Percentiles rank a stretch among this genome's conserved stretches.
Evolutionary conservation across 1,140 invertebrate genomes (phyloP).

Genomic region (Andricus grossulariae): DNA sequence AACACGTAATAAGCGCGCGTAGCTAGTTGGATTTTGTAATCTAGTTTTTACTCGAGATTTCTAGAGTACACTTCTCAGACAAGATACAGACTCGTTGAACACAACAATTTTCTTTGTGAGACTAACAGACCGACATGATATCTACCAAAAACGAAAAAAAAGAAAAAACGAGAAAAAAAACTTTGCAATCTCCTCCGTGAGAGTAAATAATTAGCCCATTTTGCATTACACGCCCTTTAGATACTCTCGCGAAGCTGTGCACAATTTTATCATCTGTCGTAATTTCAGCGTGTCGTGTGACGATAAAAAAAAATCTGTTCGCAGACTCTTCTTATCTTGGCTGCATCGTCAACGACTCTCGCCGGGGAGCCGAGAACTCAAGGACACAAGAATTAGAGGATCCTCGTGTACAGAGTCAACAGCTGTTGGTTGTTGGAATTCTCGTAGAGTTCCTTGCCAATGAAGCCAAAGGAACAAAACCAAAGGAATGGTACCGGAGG

Average conservation of each 20-base stretch:
- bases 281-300: slow-evolving; percentile 26
- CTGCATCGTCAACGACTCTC: slow-evolving; percentile 22
- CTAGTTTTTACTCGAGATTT: too few species aligned
- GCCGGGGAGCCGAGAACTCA: slow-evolving; percentile 14
- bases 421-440: slow-evolving; percentile 17
- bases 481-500: slow-evolving; percentile 13
- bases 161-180: too few species aligned
- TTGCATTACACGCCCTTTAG: slow-evolving; percentile 30
- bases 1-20: too few species aligned
- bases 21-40: too few species aligned
- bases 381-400: slow-evolving; percentile 29
- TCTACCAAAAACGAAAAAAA: neutral
- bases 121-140: neutral
- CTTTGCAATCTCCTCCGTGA: slow-evolving; percentile 4
- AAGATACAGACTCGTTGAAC: too few species aligned
- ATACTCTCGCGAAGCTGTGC: slow-evolving; percentile 15
- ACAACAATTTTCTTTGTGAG: neutral
- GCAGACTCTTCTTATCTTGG: slow-evolving; percentile 29
- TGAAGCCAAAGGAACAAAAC: slow-evolving; percentile 23
- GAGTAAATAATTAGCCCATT: slow-evolving; percentile 31
- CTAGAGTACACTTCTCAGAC: too few species aligned
- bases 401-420: slow-evolving; percentile 23
- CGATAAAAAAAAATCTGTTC: slow-evolving; percentile 24
- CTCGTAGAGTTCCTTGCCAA: slow-evolving; percentile 22
- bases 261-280: slow-evolving; percentile 27